Base-by-base conservation (phyloP, 2,888 invertebrate species). In the Adelognathus sp. region DNA sequence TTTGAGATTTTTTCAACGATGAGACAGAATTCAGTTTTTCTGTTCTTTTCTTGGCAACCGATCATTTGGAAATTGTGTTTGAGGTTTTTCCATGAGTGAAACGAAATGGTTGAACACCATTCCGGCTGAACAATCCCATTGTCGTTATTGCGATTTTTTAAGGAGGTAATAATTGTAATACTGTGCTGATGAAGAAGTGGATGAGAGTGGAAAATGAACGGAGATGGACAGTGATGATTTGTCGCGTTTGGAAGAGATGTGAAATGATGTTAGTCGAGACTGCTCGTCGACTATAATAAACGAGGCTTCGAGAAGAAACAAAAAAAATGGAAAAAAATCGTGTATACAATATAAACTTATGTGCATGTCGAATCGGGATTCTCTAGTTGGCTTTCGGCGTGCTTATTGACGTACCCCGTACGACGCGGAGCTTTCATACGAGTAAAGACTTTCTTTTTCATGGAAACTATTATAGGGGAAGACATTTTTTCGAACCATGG, bases 341-440 rank as follows among this genome's bases (percentile, higher is more conserved):
- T 64, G 24, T 75, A 52, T 24, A 46, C 63, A n/a, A 29, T 69
- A 56, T 69, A 69, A 73, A 69, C 52, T n/a, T n/a, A n/a, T n/a
- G 69, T 70, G 64, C 75, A 71, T 54, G 71, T 67, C 76, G 76
- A 54, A 66, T 58, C 67, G 76, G 73, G 81, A 71, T 74, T 81
- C 73, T 76, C 63, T 81, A 81, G 79, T n/a, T 76, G 79, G 81
- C 81, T 79, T 81, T 79, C 52, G 78, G 76, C 69, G 72, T 82
- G 82, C 81, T 82, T 79, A 27, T 64, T 74, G 79, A 81, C 81
- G 74, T 81, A 73, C 69, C 74, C 74, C 69, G 74, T 79, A 60
- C 78, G 69, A 78, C 54, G 78, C 70, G 61, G 63, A 75, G 79
- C 79, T 79, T 79, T 79, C 75, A 54, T 79, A 75, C 66, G 75